Conservation (phyloP, 2,888 invertebrate genomes). For the Tetragonula carbonaria region DNA sequence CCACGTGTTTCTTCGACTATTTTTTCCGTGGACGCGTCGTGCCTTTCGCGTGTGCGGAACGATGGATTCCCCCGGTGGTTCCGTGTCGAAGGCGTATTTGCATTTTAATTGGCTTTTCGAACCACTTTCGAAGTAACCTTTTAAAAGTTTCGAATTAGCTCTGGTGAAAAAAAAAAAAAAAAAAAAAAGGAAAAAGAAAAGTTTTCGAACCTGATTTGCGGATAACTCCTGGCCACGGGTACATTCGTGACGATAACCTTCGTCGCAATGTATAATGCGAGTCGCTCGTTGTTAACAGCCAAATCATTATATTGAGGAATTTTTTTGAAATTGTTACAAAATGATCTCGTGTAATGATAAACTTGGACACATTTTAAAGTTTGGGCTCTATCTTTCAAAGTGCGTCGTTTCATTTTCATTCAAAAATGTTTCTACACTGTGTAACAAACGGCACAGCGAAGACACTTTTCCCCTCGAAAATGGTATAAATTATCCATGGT, state of each 20-base stretch:
- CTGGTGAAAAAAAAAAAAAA: not conserved
- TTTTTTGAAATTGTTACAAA: not conserved
- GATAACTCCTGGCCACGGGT: not conserved
- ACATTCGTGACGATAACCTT: not conserved
- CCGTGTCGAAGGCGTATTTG: conserved; percentile 3
- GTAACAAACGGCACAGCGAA: no score
- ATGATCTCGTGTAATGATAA: no score
- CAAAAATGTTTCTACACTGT: no score
- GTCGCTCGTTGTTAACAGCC: no score
- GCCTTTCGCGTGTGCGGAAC: not conserved
- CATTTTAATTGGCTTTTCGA: conserved; percentile 25
- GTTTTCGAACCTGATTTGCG: conserved; percentile 1
- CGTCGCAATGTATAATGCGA: no score
- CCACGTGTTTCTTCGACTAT: not conserved
- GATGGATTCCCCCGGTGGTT: not conserved
- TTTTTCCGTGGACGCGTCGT: not conserved
- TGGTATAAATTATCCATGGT: no score
- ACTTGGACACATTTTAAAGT: no score
- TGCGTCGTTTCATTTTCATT: no score
- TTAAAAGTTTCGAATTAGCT: conserved; percentile 18
- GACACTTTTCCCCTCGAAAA: no score
- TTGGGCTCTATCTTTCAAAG: no score
- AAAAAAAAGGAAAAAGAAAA: no score
- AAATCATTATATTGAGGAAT: not conserved
- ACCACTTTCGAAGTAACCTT: conserved; percentile 20